Evolutionary conservation across 2,113 vertebrate genomes (phyloP).

Genomic region (Leucosticte australis): DNA sequence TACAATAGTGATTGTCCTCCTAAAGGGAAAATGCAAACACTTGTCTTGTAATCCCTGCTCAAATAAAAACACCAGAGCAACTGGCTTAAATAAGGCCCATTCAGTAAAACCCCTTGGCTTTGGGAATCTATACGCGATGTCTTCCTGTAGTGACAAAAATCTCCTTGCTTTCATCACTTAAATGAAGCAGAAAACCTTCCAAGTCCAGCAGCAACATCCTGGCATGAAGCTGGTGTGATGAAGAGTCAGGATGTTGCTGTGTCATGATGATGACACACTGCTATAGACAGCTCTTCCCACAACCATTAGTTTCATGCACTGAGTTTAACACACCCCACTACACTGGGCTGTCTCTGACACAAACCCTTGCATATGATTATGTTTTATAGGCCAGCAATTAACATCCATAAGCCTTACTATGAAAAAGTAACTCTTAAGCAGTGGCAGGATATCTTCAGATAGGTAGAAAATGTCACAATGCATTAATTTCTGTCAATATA

Average conservation of each 20-base stretch:
- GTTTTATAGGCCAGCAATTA: background rate
- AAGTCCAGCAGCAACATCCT: fast-evolving
- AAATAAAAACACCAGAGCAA: background rate
- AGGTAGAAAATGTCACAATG: background rate
- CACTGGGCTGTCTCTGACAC: background rate
- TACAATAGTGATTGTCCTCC: background rate
- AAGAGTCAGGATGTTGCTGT: background rate
- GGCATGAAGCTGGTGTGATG: background rate
- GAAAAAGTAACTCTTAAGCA: background rate
- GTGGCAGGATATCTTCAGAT: background rate
- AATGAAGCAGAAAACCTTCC: background rate
- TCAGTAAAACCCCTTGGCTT: background rate
- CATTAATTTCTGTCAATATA: background rate
- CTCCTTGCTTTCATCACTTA: background rate
- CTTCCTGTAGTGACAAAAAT: background rate
- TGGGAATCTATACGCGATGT: background rate
- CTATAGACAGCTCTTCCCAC: background rate
- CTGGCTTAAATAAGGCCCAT: background rate
- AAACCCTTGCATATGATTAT: background rate
- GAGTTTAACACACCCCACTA: background rate
- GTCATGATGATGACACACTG: background rate
- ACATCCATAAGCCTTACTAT: background rate
- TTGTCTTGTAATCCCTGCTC: background rate
- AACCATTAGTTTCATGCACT: background rate
- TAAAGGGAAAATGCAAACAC: background rate